phyloP scores from a whole-genome alignment of 2,797 vertebrate species.

The Vespertilio murinus region DNA sequence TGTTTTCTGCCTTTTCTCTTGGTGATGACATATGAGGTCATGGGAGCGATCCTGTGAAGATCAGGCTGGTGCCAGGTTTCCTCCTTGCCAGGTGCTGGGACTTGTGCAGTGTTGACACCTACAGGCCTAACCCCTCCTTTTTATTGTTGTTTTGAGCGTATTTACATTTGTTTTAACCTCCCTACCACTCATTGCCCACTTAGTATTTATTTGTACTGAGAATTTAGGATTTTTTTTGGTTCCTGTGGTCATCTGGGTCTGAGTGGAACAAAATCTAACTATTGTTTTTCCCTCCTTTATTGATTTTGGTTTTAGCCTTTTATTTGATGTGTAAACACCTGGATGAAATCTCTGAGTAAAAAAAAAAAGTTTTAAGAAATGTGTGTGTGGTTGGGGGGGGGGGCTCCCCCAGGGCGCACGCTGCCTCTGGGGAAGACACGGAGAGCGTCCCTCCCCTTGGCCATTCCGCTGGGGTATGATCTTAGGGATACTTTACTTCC shows the following conservation, averaged over 20 bases:
- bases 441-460: background rate
- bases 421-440: background rate
- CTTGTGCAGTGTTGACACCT: background rate
- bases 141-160: background rate
- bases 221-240: background rate
- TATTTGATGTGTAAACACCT: background rate
- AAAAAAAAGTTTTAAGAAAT: background rate
- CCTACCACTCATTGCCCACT: background rate
- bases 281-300: background rate
- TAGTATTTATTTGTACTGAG: background rate
- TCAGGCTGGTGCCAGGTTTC: background rate
- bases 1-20: constrained; percentile 24
- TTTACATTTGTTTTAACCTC: background rate
- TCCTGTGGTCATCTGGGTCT: background rate
- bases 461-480: background rate
- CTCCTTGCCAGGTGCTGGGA: background rate
- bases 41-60: background rate
- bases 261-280: background rate
- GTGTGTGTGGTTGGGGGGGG: no score
- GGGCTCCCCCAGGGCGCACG: background rate
- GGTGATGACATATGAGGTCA: constrained; percentile 15
- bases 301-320: constrained; percentile 23
- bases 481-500: background rate
- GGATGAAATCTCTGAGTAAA: background rate
- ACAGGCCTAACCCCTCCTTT: background rate